These are phyloP conservation scores for Clavelina lepadiformis DNA, from an alignment of 23 tunicate genomes.

Conservation along the genomic window DNA sequence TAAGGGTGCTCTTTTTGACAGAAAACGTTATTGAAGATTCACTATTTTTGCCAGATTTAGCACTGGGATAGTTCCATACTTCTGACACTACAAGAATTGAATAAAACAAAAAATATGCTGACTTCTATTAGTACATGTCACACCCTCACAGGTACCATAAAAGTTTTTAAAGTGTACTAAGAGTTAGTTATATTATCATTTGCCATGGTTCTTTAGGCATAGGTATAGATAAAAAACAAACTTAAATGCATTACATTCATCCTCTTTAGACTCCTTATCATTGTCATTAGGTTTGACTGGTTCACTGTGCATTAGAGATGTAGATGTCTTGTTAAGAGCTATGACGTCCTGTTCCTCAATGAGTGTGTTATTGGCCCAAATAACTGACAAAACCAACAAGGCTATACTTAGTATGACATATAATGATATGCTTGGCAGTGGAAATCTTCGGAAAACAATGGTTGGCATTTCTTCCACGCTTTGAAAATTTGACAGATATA, in stretches of 20 bases:
- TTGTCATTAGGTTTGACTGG: too few relatives aligned
- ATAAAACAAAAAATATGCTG: background rate
- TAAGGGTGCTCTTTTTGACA: slow-evolving; percentile 13
- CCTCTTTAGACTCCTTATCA: too few relatives aligned
- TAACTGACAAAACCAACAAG: slow-evolving; percentile 20
- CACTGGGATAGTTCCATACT: slow-evolving; percentile 39
- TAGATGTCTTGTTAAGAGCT: too few relatives aligned
- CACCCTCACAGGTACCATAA: too few relatives aligned
- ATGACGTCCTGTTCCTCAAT: slow-evolving; percentile 45
- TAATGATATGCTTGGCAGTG: slow-evolving; percentile 53
- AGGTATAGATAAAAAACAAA: too few relatives aligned
- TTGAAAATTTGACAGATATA: too few relatives aligned
- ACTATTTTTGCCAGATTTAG: background rate
- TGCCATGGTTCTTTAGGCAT: too few relatives aligned
- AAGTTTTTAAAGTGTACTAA: too few relatives aligned
- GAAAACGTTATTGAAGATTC: slow-evolving; percentile 25
- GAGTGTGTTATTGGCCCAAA: slow-evolving; percentile 66
- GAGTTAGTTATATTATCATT: too few relatives aligned
- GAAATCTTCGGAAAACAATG: slow-evolving; percentile 41
- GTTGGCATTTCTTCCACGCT: slow-evolving; percentile 43
- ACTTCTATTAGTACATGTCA: too few relatives aligned
- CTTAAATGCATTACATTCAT: too few relatives aligned
- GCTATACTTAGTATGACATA: slow-evolving; percentile 35
- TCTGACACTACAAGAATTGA: slow-evolving; percentile 6
- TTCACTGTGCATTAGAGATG: too few relatives aligned